These are phyloP conservation scores for Parotia lawesii DNA, from an alignment of 2,113 vertebrate genomes.

Conservation along the genomic window DNA sequence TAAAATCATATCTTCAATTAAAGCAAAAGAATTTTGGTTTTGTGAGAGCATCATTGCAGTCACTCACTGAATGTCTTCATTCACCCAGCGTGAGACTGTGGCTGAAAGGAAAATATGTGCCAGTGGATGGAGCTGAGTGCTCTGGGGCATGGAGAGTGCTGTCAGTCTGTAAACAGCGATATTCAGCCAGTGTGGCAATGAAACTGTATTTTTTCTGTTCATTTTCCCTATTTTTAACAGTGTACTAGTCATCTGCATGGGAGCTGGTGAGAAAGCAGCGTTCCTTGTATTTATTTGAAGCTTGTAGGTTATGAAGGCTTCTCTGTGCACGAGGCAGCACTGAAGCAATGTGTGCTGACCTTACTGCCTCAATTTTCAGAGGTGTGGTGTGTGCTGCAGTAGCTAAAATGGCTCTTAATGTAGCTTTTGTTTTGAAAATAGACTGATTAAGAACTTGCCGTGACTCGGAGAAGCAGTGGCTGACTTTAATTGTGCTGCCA, in stretches of 20 bases:
- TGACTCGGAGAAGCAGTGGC: constrained; percentile 4
- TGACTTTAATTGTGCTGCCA: constrained; percentile 40
- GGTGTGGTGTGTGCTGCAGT: background rate
- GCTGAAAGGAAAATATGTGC: background rate
- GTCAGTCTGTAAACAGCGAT: background rate
- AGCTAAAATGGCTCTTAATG: background rate
- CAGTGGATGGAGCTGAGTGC: background rate
- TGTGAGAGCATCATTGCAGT: background rate
- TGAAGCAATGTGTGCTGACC: background rate
- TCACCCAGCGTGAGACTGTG: background rate
- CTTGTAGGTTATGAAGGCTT: background rate
- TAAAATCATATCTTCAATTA: background rate
- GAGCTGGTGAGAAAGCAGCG: background rate
- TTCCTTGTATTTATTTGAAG: background rate
- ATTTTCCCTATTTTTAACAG: background rate
- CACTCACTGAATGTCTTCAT: background rate
- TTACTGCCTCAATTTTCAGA: background rate
- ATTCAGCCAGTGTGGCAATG: background rate
- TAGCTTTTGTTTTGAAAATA: constrained; percentile 45
- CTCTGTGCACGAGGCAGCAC: background rate
- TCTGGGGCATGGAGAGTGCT: background rate
- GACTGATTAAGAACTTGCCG: constrained; percentile 29
- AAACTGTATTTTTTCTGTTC: background rate
- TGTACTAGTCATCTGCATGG: background rate
- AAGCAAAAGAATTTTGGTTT: background rate